phyloP scores from a whole-genome alignment of 2,113 vertebrate species.

The Apodemus sylvaticus region DNA sequence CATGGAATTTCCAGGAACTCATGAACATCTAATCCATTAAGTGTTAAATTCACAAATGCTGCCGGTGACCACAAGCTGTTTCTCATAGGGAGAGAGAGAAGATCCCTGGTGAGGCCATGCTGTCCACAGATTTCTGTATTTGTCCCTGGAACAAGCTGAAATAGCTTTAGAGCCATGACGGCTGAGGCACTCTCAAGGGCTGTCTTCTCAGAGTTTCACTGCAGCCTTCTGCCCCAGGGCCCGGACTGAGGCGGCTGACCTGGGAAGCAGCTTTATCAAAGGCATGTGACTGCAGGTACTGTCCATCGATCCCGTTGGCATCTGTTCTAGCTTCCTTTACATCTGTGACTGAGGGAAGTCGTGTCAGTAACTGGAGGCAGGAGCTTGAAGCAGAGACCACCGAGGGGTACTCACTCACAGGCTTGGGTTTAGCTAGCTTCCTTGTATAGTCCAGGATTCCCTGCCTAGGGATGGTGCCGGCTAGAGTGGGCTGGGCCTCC shows the following conservation, averaged over 20 bases:
- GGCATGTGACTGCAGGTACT: background rate
- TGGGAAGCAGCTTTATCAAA: background rate
- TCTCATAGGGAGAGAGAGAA: background rate
- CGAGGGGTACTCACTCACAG: background rate
- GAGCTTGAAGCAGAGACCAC: background rate
- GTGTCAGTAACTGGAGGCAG: background rate
- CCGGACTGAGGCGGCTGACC: background rate
- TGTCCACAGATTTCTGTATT: background rate
- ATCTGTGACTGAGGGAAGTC: background rate
- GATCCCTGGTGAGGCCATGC: background rate
- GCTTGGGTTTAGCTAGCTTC: background rate
- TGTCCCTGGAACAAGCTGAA: background rate
- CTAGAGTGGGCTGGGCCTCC: background rate
- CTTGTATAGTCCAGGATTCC: background rate
- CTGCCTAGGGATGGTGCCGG: background rate
- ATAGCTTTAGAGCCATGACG: background rate
- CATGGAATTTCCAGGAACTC: conserved; percentile 18
- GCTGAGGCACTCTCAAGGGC: background rate
- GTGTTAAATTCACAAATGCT: conserved; percentile 25
- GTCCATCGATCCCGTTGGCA: no score
- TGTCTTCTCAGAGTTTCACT: background rate
- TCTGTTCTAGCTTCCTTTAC: background rate
- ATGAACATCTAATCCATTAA: conserved; percentile 37
- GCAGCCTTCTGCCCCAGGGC: background rate
- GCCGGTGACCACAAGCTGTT: background rate